Evolutionary conservation across 2,888 invertebrate species (phyloP).

Genomic region (Eurytoma adleriae): DNA sequence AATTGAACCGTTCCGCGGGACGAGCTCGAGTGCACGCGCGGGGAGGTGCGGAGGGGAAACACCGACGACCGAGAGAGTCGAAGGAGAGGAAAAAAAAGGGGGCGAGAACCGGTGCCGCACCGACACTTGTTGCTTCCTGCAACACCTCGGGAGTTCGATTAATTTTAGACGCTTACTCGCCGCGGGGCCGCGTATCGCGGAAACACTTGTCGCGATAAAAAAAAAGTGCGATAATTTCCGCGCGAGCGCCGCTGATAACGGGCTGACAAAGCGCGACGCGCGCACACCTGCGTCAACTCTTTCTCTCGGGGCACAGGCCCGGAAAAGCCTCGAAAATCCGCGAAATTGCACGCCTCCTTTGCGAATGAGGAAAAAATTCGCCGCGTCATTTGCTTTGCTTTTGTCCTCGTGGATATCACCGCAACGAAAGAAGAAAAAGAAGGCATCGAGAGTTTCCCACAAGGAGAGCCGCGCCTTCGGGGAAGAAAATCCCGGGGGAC

Average conservation of each 20-base stretch:
- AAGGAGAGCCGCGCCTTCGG: too few species aligned
- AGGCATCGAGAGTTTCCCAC: too few species aligned
- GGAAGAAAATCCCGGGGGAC: constrained; percentile 17
- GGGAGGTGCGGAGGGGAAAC: background rate
- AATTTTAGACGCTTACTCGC: too few species aligned
- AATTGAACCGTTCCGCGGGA: constrained; percentile 57
- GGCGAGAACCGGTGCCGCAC: background rate
- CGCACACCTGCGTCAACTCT: constrained; percentile 25
- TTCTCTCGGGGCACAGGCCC: too few species aligned
- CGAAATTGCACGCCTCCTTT: too few species aligned
- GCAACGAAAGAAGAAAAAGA: too few species aligned
- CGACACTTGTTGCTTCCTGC: constrained; percentile 47
- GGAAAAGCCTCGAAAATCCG: too few species aligned
- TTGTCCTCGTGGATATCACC: too few species aligned
- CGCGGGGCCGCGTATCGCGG: too few species aligned
- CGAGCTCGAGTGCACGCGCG: background rate
- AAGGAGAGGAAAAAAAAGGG: background rate
- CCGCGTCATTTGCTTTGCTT: too few species aligned
- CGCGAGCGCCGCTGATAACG: background rate
- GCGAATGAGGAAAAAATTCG: too few species aligned
- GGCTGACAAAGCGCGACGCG: background rate
- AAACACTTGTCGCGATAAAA: too few species aligned
- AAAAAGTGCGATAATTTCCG: constrained; percentile 35
- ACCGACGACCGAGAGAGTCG: constrained; percentile 1
- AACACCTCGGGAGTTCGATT: background rate